Evolutionary conservation across 1,140 invertebrate species (phyloP).

Genomic region (Hyposmocoma kahamanoa): DNA sequence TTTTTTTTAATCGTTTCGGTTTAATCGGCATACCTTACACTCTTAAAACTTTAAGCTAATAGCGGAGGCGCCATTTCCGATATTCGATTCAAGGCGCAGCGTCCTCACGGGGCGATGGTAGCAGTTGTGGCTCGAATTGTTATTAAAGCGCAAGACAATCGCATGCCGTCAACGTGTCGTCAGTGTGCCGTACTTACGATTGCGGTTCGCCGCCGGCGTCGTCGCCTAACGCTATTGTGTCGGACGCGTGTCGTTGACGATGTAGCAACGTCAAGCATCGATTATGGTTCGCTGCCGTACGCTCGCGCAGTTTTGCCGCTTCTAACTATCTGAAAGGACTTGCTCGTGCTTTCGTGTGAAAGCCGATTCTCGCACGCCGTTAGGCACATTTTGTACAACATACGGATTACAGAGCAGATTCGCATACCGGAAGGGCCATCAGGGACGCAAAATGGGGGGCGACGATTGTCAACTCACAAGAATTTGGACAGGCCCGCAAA

Average conservation of each 20-base stretch:
- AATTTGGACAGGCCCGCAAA: not conserved
- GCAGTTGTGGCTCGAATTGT: no score
- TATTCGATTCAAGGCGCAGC: no score
- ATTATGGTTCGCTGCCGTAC: slow-evolving; percentile 24
- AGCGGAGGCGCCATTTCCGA: no score
- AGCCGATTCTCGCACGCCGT: slow-evolving; percentile 8
- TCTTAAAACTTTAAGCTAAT: no score
- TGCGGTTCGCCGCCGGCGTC: slow-evolving; percentile 23
- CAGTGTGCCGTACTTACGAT: slow-evolving; percentile 35
- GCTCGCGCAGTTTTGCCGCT: slow-evolving; percentile 17
- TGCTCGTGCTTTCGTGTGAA: slow-evolving; percentile 23
- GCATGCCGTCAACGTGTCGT: slow-evolving; percentile 15
- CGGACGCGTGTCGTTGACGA: not conserved
- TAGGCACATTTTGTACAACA: slow-evolving; percentile 3
- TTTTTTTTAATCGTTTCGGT: no score
- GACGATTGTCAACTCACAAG: not conserved
- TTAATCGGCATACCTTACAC: no score
- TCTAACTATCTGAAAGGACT: slow-evolving; percentile 38
- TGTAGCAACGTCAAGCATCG: slow-evolving; percentile 17
- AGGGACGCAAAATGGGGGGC: not conserved
- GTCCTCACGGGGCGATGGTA: no score
- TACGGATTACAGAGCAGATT: slow-evolving; percentile 8
- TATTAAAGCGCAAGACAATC: slow-evolving; percentile 3
- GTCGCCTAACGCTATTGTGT: slow-evolving; percentile 34
- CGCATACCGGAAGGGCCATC: not conserved